Percentiles rank a stretch among this genome's conserved stretches.
These are phyloP conservation scores for Margaritifera margaritifera DNA, from an alignment of 2,888 invertebrate species.

Conservation along the genomic window DNA sequence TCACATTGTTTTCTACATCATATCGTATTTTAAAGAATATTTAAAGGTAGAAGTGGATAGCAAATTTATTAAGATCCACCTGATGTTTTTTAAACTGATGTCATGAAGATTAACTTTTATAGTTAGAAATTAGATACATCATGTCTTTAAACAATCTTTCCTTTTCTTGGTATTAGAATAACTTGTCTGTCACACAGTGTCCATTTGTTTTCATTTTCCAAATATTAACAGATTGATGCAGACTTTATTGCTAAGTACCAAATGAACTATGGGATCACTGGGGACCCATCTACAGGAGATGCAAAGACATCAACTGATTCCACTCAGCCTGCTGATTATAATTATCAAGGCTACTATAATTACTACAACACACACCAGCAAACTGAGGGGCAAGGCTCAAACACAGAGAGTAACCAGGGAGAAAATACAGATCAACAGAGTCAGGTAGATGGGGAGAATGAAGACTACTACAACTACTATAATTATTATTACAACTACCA, in stretches of 20 bases:
- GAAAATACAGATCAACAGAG: not conserved
- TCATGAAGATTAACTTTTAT: no score
- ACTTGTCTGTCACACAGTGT: no score
- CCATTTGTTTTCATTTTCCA: no score
- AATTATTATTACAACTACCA: conserved; percentile 2
- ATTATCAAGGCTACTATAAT: not conserved
- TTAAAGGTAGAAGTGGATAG: no score
- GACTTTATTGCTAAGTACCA: conserved; percentile 97
- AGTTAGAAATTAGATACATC: no score
- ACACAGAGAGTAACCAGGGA: conserved; percentile 3
- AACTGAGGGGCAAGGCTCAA: not conserved
- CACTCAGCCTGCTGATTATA: no score
- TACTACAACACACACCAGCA: not conserved
- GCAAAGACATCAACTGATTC: conserved; percentile 4
- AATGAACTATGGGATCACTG: conserved; percentile 82
- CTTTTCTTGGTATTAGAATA: conserved; percentile 7
- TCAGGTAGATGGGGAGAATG: not conserved
- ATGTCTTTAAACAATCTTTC: not conserved
- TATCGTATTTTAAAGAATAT: no score
- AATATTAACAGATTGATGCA: conserved; percentile 83
- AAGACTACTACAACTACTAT: not conserved
- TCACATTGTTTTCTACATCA: no score
- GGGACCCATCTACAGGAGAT: conserved; percentile 4
- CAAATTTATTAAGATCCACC: no score
- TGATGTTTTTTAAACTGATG: no score